Percentiles rank a stretch among this genome's conserved stretches.
These are phyloP conservation scores for Siniperca obscura DNA, from an alignment of 2,797 vertebrate species.

Conservation along the genomic window DNA sequence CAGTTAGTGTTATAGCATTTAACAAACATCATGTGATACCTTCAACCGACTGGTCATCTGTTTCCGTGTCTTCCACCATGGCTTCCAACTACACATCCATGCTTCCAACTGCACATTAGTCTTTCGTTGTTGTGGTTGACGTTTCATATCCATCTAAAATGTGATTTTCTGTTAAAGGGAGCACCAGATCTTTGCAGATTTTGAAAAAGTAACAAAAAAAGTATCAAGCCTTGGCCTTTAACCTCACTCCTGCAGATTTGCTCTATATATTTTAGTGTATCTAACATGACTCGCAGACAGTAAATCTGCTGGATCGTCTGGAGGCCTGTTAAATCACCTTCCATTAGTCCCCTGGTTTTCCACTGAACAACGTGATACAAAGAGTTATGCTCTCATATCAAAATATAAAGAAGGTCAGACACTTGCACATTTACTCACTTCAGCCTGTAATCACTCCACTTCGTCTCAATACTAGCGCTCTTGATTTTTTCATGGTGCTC, in stretches of 20 bases:
- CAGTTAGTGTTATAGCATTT: too few relatives aligned
- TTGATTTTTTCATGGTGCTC: conserved; percentile 18
- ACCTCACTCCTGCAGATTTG: background rate
- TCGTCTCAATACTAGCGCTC: background rate
- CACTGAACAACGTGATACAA: background rate
- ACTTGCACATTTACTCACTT: background rate
- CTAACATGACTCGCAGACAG: background rate
- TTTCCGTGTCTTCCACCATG: too few relatives aligned
- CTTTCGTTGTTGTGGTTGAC: background rate
- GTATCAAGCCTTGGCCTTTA: background rate
- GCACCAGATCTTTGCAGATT: background rate
- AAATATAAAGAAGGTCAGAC: conserved; percentile 24
- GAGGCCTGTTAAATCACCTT: background rate
- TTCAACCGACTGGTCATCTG: too few relatives aligned
- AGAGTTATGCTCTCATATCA: background rate
- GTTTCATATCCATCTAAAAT: background rate
- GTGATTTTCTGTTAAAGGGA: background rate
- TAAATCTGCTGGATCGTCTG: background rate
- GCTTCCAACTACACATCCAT: too few relatives aligned
- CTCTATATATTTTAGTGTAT: background rate
- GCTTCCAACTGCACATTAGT: too few relatives aligned
- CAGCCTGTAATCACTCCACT: conserved; percentile 11
- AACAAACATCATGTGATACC: too few relatives aligned
- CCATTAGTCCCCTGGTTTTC: background rate
- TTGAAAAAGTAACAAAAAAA: background rate